Evolutionary conservation across 2,888 invertebrate genomes (phyloP).

Genomic region (Pocota personata): DNA sequence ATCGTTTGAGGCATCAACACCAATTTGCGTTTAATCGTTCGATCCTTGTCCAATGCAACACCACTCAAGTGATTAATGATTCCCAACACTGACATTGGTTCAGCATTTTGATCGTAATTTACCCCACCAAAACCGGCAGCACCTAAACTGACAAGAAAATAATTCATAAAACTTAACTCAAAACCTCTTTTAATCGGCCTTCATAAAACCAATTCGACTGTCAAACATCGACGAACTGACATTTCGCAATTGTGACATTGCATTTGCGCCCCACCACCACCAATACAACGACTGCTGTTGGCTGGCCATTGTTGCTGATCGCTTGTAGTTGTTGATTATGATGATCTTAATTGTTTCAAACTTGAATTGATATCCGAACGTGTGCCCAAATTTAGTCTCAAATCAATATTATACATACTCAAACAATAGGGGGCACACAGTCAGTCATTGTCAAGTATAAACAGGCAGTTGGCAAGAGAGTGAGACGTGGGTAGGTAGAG

Average conservation of each 20-base stretch:
- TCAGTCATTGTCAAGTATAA: conserved; percentile 58
- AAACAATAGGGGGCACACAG: conserved; percentile 37
- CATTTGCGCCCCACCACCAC: conserved; percentile 32
- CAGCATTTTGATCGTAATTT: neutral
- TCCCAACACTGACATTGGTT: neutral
- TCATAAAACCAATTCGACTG: conserved; percentile 49
- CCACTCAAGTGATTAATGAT: neutral
- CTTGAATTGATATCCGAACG: conserved; percentile 57
- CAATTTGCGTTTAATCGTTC: neutral
- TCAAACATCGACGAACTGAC: conserved; percentile 61
- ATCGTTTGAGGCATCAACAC: neutral
- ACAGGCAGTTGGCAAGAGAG: neutral
- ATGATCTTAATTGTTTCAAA: conserved; percentile 60
- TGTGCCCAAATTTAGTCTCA: conserved; percentile 61
- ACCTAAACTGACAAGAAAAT: neutral
- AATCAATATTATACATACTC: conserved; percentile 9
- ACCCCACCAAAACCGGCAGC: neutral
- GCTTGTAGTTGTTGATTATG: conserved; percentile 34
- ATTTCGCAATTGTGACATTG: conserved; percentile 67
- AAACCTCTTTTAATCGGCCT: conserved; percentile 47
- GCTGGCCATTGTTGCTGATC: conserved; percentile 15
- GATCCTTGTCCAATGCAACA: neutral
- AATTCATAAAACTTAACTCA: conserved; percentile 12
- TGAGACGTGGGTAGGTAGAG: neutral
- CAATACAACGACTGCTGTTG: neutral